Evolutionary conservation across 1,140 invertebrate species (phyloP).

Genomic region (Drosophila azteca): DNA sequence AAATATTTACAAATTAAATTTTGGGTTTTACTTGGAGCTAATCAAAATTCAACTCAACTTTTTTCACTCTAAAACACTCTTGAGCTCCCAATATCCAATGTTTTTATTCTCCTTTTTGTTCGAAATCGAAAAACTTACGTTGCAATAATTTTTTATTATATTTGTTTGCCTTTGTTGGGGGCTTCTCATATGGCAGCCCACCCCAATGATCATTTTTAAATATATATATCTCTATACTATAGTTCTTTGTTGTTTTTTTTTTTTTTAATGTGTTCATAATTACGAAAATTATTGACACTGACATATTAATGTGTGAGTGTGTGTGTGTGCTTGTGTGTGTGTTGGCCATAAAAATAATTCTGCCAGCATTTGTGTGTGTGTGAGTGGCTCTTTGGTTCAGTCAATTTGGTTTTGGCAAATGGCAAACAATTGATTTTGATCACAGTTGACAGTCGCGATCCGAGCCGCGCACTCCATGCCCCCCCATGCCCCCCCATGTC

Average conservation of each 20-base stretch:
- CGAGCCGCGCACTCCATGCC: constrained; percentile 12
- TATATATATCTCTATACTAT: not conserved
- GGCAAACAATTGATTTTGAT: constrained; percentile 70
- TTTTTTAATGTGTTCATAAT: constrained; percentile 23
- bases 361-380: constrained; percentile 49
- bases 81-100: constrained; percentile 49
- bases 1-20: too few species aligned
- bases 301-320: constrained; percentile 36
- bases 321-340: constrained; percentile 25
- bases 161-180: constrained; percentile 70
- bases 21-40: not conserved
- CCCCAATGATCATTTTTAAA: constrained; percentile 32
- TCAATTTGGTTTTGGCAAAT: constrained; percentile 57
- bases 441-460: constrained; percentile 56
- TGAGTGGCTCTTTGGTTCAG: constrained; percentile 39
- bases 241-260: constrained; percentile 29
- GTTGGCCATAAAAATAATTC: constrained; percentile 32
- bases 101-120: constrained; percentile 45
- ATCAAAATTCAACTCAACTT: constrained; percentile 11
- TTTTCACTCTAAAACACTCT: constrained; percentile 82
- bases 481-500: not conserved
- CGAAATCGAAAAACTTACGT: constrained; percentile 44
- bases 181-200: constrained; percentile 45
- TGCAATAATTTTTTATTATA: constrained; percentile 80
- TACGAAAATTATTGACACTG: constrained; percentile 47